Base-by-base conservation (phyloP, 2,797 vertebrate genomes). In the Rhinophrynus dorsalis region DNA sequence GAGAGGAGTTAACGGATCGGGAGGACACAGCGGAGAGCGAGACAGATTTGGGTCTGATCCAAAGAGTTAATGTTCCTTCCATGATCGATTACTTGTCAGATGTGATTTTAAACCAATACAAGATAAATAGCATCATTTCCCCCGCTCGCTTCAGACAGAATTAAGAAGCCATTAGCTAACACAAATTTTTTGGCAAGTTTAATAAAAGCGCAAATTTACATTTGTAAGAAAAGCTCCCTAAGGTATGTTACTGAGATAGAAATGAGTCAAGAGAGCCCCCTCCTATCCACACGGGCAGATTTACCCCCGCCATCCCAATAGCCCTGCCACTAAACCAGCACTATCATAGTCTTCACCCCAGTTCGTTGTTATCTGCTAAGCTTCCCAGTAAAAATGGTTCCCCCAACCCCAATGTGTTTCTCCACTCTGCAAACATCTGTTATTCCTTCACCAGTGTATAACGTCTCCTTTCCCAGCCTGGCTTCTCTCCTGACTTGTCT, bases 11-110 rank as follows among this genome's bases (percentile, higher is more conserved):
- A 89, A 88, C 86, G 77, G 83, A 82, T 66, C 45, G 61, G 68
- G 76, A 80, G 77, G 74, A 68, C 78, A 85, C 82, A 51, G 62
- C 21, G 82, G 83, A 80, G 74, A 73, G 82, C 76, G 83, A 84
- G 83, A 51, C 60, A 72, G 68, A 64, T 88, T 94, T 95, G 94
- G 94, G 92, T 92, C 92, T 92, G 89, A 94, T 96, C 94, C 94
- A 96, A 91, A 94, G 91, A 95, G 94, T 95, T 96, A 95, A 96
- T 96, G 94, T 96, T 94, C 93, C 93, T 92, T 92, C 91, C 91
- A 92, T 95, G 94, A 95, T 95, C 93, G 92, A 95, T 95, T 93
- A 90, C 89, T 89, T 95, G 93, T 94, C 94, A 96, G 90, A 86
- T 89, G 90, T 86, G 93, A 92, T 90, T 93, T 92, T 91, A 86